Evolutionary conservation across 2,113 vertebrate genomes (phyloP), one percentile per base, ranked within the genome.

Genomic region (Monopterus albus): DNA sequence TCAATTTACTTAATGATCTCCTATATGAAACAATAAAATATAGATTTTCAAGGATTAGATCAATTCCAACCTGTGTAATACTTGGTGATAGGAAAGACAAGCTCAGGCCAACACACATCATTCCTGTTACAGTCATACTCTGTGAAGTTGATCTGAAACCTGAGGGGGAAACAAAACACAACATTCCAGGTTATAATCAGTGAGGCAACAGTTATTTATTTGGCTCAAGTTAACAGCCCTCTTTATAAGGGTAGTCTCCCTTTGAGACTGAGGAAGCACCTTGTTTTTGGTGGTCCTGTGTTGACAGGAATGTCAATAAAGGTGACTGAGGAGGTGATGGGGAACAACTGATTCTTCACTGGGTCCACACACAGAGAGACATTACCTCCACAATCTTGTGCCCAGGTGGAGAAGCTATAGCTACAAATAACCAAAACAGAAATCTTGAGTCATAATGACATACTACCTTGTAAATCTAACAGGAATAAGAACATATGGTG

Each of bases 111-210:
- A 63, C 98, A 99, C 43, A 98, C 93, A 1, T 97, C 95, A 20
- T 99, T 99, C 55, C 85, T 91, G 82, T 90, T 87, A 79, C 98
- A 99, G 91, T 99, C 96, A n/a, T 96, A 97, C 73, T 97, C 96
- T 3, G 95, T 96, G 25, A 95, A 96, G 86, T 95, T 96, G n/a
- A 95, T 91, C 82, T 95, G 94, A 89, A 95, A 99, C 51, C 97
- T 99, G 66, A 1, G 59, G 14, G 39, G 2, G 72, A 56, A 61
- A 5, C n/a, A 35, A 6, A 46, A 33, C 28, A 56, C 33, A 4
- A n/a, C 7, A 56, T 5, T 33, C 2, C 6, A 33, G 14, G 15
- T 76, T 42, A 59, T 17, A 47, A 55, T 61, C 21, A 38, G 53
- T 11, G 18, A 67, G 18, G 45, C 21, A 72, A 53, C 17, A 0